Conservation (phyloP, 53 echinoderm and acorn worm genomes). For the Hippasteria phrygiana region DNA sequence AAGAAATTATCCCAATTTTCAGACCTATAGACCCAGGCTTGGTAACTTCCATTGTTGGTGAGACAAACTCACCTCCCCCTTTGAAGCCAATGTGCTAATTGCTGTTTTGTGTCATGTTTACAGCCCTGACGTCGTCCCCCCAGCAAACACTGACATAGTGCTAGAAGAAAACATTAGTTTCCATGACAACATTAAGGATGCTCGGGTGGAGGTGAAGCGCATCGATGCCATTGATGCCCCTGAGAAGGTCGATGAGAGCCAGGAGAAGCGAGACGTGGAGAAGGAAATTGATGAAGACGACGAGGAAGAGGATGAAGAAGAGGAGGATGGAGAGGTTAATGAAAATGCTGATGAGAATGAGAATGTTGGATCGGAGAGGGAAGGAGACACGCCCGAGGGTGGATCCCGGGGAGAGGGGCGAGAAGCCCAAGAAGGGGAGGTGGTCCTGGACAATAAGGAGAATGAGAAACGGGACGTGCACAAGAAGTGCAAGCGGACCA, state of each 20-base stretch:
- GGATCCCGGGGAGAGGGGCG: background rate
- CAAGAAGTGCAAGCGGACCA: slow-evolving; percentile 81
- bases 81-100: background rate
- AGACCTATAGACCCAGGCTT: too few relatives aligned
- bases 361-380: slow-evolving; percentile 52
- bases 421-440: slow-evolving; percentile 67
- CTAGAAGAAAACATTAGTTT: slow-evolving; percentile 77
- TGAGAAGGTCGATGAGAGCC: slow-evolving; percentile 86
- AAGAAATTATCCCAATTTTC: too few relatives aligned
- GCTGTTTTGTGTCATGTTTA: background rate
- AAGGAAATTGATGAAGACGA: slow-evolving; percentile 91
- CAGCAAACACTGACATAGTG: slow-evolving; percentile 79
- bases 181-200: slow-evolving; percentile 74
- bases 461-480: slow-evolving; percentile 78
- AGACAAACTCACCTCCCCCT: too few relatives aligned
- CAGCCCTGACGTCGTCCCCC: slow-evolving; percentile 79
- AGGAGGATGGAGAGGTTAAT: slow-evolving; percentile 66
- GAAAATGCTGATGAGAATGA: slow-evolving; percentile 57
- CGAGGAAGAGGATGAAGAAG: slow-evolving; percentile 72
- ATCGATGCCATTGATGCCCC: slow-evolving; percentile 73
- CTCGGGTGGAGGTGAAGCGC: slow-evolving; percentile 70
- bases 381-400: slow-evolving; percentile 41
- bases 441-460: slow-evolving; percentile 67
- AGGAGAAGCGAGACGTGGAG: slow-evolving; percentile 89
- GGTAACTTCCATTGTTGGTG: too few relatives aligned